These are phyloP conservation scores for Conus canariensis DNA, from an alignment of 2,888 invertebrate species.

Conservation along the genomic window DNA sequence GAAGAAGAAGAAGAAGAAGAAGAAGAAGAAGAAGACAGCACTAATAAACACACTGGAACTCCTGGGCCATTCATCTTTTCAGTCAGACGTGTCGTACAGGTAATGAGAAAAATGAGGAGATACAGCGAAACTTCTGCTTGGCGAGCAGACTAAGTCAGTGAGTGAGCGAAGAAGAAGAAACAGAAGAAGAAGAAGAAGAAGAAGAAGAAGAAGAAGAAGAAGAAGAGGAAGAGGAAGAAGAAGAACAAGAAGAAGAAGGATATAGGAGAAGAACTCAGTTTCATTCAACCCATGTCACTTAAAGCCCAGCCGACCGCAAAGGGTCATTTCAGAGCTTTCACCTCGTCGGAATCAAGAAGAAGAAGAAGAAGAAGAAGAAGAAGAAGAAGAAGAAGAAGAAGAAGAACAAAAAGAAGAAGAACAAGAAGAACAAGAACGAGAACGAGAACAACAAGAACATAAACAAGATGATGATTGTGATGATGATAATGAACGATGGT, in stretches of 20 bases:
- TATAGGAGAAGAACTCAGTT: no score
- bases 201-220: not conserved
- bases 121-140: not conserved
- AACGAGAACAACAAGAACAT: no score
- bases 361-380: not conserved
- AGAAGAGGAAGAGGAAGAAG: not conserved
- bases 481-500: no score
- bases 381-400: not conserved
- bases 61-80: no score
- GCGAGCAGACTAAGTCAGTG: not conserved
- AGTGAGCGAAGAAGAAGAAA: not conserved
- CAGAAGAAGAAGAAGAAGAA: not conserved
- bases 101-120: not conserved
- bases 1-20: not conserved
- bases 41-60: not conserved
- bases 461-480: no score
- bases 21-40: not conserved
- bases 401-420: no score
- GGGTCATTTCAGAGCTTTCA: no score
- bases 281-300: not conserved
- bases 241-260: no score
- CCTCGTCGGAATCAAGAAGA: not conserved
- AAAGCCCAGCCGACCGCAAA: no score
- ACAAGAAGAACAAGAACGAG: no score
- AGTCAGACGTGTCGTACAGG: no score